Conservation (phyloP, 2,888 invertebrate species). For the Machimus rusticus region DNA sequence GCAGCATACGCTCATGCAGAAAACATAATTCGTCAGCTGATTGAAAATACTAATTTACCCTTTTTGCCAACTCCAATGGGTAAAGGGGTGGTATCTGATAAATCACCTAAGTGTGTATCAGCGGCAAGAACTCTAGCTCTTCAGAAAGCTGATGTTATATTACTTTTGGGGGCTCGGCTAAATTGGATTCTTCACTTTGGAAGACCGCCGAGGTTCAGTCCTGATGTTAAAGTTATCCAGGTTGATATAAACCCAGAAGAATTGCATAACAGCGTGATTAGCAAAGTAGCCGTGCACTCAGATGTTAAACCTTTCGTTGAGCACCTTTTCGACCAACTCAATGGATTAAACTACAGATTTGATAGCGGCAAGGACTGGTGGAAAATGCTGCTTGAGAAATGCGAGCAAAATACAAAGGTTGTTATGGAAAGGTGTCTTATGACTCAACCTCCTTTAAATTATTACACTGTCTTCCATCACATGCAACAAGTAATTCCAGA, state of each 20-base stretch:
- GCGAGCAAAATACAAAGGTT: conserved; percentile 76
- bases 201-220: conserved; percentile 81
- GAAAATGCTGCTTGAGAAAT: conserved; percentile 73
- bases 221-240: conserved; percentile 88
- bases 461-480: conserved; percentile 89
- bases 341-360: conserved; percentile 68
- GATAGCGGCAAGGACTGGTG: conserved; percentile 75
- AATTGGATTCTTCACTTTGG: conserved; percentile 99
- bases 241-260: conserved; percentile 91
- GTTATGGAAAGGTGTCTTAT: conserved; percentile 74
- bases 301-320: conserved; percentile 79
- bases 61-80: conserved; percentile 97
- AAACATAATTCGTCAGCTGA: conserved; percentile 71
- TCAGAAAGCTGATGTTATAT: conserved; percentile 85
- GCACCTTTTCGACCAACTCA: conserved; percentile 69
- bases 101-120: conserved; percentile 77
- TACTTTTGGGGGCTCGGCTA: conserved; percentile 88
- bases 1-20: conserved; percentile 85
- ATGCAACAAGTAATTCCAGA: conserved; percentile 78
- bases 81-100: conserved; percentile 80
- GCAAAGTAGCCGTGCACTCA: conserved; percentile 82
- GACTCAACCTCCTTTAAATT: conserved; percentile 82
- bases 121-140: conserved; percentile 87
- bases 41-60: conserved; percentile 78
- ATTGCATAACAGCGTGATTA: conserved; percentile 85